These are phyloP conservation scores for Amblyopsis hoosieri DNA, from an alignment of 2,797 vertebrate species.

Conservation along the genomic window DNA sequence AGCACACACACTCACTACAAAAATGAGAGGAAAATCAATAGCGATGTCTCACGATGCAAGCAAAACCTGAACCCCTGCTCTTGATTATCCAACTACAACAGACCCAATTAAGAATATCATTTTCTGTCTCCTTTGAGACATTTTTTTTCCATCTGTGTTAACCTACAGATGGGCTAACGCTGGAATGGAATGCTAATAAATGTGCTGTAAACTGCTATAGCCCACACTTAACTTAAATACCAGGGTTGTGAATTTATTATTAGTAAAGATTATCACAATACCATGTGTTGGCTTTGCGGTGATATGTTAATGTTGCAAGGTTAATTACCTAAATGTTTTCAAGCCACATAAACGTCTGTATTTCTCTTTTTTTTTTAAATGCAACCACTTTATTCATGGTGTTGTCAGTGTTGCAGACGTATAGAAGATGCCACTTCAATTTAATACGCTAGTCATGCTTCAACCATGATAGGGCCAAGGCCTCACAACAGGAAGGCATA, in stretches of 20 bases:
- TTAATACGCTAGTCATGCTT: slow-evolving; percentile 13
- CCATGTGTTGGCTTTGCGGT: slow-evolving; percentile 30
- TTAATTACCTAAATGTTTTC: too few species aligned
- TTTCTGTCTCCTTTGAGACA: slow-evolving; percentile 49
- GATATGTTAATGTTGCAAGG: slow-evolving; percentile 16
- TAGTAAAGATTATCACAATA: slow-evolving; percentile 51
- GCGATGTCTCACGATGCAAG: slow-evolving; percentile 30
- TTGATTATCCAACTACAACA: slow-evolving; percentile 57
- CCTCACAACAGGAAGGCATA: slow-evolving; percentile 6
- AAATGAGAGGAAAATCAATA: slow-evolving; percentile 46
- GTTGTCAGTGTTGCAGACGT: not conserved
- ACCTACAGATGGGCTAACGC: slow-evolving; percentile 43
- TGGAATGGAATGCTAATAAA: slow-evolving; percentile 55
- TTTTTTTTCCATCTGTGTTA: slow-evolving; percentile 52
- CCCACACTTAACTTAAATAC: slow-evolving; percentile 45
- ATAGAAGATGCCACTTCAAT: slow-evolving; percentile 17
- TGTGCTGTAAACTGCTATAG: slow-evolving; percentile 49
- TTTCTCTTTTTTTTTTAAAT: too few species aligned
- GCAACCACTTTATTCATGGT: not conserved
- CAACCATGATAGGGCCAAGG: not conserved
- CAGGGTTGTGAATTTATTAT: slow-evolving; percentile 46
- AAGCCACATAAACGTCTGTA: too few species aligned
- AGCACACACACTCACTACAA: slow-evolving; percentile 22
- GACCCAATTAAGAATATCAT: slow-evolving; percentile 53
- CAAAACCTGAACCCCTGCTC: slow-evolving; percentile 30